Base-by-base conservation (phyloP, 2,888 invertebrate species). In the Eulithis prunata region DNA sequence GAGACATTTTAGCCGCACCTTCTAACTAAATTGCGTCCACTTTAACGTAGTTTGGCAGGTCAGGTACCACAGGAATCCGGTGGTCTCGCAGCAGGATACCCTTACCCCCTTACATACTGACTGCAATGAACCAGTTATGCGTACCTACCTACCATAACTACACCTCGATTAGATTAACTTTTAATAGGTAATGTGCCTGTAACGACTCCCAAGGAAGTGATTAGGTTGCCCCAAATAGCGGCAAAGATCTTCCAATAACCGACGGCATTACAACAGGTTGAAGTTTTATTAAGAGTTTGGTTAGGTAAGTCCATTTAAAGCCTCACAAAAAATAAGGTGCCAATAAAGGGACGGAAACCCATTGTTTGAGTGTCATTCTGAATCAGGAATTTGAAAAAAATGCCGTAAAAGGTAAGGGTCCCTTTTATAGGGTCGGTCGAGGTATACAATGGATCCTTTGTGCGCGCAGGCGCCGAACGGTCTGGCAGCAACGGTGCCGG, bases 341-440 rank as follows among this genome's bases (percentile, higher is more conserved):
- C 91, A 93, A 92, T 92, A 91, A 91, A 93, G 85, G 92, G 91
- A 91, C 93, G 93, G 93, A 93, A 93, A 91, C 87, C 89, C 88
- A 90, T 93, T 93, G 91, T 92, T 88, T 86, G 90, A 82, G 79
- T 88, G 88, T 89, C 91, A 87, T 90, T 90, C 89, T 89, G 84
- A 84, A 90, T 89, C 86, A 87, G 88, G 92, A 91, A 91, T 90
- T 90, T 84, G 83, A 88, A 32, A 89, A 91, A 82, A 89, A 87
- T 78, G 74, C 73, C 81, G 77, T 79, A 82, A 81, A 85, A 81
- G 81, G 82, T 79, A 83, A 85, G 88, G 88, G 89, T 84, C 84
- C 81, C 81, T 88, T 86, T 80, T 84, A 82, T 86, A 83, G 86
- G 86, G 85, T 84, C 79, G 84, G 85, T 75, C 82, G 81, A 75